Percentiles rank a stretch among this genome's conserved stretches.
Conservation (phyloP, 2,797 vertebrate species). For the Phoeniculus purpureus region DNA sequence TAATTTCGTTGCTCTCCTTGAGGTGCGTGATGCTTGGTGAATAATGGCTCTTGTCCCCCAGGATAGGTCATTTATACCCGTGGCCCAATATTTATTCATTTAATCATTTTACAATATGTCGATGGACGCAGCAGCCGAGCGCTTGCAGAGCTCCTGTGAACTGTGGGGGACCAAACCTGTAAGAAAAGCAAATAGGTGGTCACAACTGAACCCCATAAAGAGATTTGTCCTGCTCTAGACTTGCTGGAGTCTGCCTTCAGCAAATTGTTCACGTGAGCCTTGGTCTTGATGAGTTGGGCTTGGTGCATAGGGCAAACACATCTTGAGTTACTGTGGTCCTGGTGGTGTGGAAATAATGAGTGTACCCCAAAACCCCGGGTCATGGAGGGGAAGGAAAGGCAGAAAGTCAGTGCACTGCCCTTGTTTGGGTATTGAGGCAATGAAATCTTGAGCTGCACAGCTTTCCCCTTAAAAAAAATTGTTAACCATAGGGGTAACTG, state of each 20-base stretch:
- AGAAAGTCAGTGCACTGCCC: no score
- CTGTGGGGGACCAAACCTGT: fast-evolving
- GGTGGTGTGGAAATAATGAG: fast-evolving
- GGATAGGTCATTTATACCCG: slow-evolving; percentile 61
- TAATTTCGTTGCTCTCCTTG: slow-evolving; percentile 61
- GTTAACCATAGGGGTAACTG: fast-evolving
- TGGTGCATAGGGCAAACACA: fast-evolving
- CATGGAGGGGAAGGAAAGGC: fast-evolving
- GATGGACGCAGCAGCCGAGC: background rate
- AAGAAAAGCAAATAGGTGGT: no score
- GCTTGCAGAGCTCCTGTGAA: background rate
- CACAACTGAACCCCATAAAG: no score
- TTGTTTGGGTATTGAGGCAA: no score
- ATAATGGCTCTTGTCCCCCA: slow-evolving; percentile 70
- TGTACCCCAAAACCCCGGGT: fast-evolving
- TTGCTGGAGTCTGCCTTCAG: no score
- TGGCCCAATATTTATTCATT: slow-evolving; percentile 63
- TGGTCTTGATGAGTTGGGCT: background rate
- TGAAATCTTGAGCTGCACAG: no score
- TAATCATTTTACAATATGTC: slow-evolving; percentile 50
- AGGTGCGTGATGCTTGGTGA: slow-evolving; percentile 58
- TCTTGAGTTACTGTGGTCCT: fast-evolving
- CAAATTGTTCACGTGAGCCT: no score
- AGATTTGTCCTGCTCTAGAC: no score
- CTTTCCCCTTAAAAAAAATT: background rate